Conservation (phyloP, 2,888 invertebrate genomes). For the Globia sparganii region DNA sequence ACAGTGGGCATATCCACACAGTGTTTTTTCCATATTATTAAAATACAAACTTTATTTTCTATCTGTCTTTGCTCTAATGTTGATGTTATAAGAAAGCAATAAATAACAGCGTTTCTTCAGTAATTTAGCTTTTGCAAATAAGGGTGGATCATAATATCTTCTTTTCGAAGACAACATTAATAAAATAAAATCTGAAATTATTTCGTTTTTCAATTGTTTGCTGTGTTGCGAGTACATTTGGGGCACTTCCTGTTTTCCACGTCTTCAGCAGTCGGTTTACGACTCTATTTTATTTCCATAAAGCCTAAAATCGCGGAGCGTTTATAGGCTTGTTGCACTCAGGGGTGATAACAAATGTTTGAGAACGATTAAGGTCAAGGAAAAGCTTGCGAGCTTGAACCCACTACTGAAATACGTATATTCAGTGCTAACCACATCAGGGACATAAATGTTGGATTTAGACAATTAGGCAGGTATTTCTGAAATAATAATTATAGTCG, state of each 20-base stretch:
- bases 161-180: background rate
- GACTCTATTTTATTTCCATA: background rate
- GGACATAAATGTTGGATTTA: background rate
- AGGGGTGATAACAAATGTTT: constrained; percentile 1
- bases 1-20: background rate
- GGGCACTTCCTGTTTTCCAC: background rate
- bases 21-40: background rate
- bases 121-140: background rate
- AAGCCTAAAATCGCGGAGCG: background rate
- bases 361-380: background rate
- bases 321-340: background rate
- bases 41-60: background rate
- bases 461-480: background rate
- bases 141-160: background rate
- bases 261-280: background rate
- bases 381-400: background rate
- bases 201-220: too few species aligned
- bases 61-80: background rate
- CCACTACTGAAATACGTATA: background rate
- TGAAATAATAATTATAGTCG: background rate
- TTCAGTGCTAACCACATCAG: background rate
- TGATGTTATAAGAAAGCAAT: background rate
- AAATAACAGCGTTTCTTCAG: background rate
- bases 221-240: background rate
- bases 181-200: background rate